Evolutionary conservation across 2,888 invertebrate species (phyloP), one percentile per base, ranked within the genome.

Genomic region (Octodonta nipae): DNA sequence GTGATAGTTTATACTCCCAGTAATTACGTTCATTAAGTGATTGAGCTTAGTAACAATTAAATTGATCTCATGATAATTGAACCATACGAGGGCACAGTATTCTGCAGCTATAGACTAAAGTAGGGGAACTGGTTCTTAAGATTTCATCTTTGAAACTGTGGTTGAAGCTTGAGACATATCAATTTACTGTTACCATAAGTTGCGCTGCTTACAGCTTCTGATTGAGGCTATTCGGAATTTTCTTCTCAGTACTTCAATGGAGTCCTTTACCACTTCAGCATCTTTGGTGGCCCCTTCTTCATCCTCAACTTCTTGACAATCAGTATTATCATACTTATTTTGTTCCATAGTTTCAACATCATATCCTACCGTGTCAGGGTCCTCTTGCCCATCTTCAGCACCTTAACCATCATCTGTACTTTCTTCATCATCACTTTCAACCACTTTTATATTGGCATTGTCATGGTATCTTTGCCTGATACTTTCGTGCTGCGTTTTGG

Each of bases 401-500:
- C 65, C 66, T 35, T 66, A 68, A 13, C 65, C 69, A 24, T 61
- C 60, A 31, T 58, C 59, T 5, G 56, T 50, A 45, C 77, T 79
- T 30, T 81, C 82, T 47, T 81, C 83, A 45, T 83, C 83, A 1
- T 82, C 82, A 53, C 82, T 83, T 0, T 82, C 79, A 26, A 83
- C 77, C 25, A 83, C 78, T 36, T 54, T 57, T 30, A 57, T 60
- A 33, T 52, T 54, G 43, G 83, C 83, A 52, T 85, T 84, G 50
- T 85, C 82, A 54, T 85, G 85, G 55, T 86, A 85, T 36, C 85
- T 73, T 50, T 86, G 84, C 15, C 85, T 85, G 13, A 85, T 73
- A 15, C 64, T 62, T 43, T 59, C 50, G 25, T 67, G 64, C 39
- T 67, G 58, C 0, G 45, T 40, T 47, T 52, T 67, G 0, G 45